phyloP scores from a whole-genome alignment of 2,888 invertebrate genomes.

The Mongoloraphidia duomilia region DNA sequence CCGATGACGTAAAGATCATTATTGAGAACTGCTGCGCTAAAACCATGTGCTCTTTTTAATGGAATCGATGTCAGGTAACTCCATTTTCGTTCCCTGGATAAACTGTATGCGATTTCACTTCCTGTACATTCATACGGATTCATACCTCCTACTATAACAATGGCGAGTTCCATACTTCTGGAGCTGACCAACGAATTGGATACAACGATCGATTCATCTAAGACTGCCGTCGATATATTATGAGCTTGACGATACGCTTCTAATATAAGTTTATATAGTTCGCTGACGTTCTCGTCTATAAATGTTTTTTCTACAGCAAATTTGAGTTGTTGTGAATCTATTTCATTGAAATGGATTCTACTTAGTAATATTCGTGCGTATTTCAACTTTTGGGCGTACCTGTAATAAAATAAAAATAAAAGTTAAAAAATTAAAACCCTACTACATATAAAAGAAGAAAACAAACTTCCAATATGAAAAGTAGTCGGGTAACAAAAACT shows the following conservation, averaged over 20 bases:
- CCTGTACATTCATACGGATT: constrained; percentile 46
- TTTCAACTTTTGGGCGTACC: constrained; percentile 25
- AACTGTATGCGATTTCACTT: constrained; percentile 51
- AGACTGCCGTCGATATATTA: constrained; percentile 5
- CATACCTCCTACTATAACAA: constrained; percentile 59
- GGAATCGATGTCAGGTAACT: constrained; percentile 51
- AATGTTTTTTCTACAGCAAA: constrained; percentile 21
- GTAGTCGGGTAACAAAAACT: too few relatives aligned
- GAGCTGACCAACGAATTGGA: constrained; percentile 36
- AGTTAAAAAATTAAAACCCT: too few relatives aligned
- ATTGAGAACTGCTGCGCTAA: constrained; percentile 50
- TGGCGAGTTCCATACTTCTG: constrained; percentile 50
- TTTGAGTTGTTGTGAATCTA: constrained; percentile 24
- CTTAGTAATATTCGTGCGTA: constrained; percentile 31
- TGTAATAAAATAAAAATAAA: constrained; percentile 17
- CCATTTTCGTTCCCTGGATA: constrained; percentile 44
- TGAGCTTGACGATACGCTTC: constrained; percentile 24
- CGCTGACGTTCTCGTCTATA: constrained; percentile 17
- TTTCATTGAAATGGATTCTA: constrained; percentile 34
- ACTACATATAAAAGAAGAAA: too few relatives aligned
- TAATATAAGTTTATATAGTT: constrained; percentile 26
- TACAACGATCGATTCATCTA: constrained; percentile 5
- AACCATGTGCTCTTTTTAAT: constrained; percentile 55
- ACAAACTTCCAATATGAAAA: too few relatives aligned
- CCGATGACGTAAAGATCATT: constrained; percentile 59